phyloP scores from a whole-genome alignment of 2,113 vertebrate genomes.

The Pluvianellus socialis region DNA sequence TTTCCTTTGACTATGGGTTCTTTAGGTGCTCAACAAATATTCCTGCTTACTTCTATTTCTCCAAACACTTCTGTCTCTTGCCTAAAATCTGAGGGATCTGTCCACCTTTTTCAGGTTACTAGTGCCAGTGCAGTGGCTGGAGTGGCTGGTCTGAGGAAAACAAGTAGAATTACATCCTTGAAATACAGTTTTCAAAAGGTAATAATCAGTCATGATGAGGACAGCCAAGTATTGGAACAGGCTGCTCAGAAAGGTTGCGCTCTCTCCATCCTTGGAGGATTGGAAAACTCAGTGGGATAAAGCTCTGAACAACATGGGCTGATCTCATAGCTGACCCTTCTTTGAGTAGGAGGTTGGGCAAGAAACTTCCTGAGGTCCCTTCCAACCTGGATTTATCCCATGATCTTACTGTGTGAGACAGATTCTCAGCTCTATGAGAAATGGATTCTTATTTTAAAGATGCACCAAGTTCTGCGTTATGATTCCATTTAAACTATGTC shows the following conservation, averaged over 20 bases:
- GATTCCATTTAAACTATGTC: not conserved
- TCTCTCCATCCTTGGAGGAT: not conserved
- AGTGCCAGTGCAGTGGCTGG: not conserved
- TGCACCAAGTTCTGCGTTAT: not conserved
- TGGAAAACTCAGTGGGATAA: not conserved
- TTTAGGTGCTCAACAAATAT: not conserved
- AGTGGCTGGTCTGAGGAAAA: not conserved
- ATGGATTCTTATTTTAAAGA: not conserved
- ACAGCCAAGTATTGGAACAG: not conserved
- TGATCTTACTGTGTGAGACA: not conserved
- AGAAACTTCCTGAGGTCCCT: not conserved
- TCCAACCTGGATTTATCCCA: not conserved
- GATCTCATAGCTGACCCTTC: not conserved
- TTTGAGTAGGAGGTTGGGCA: not conserved
- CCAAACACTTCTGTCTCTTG: not conserved
- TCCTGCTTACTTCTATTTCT: not conserved
- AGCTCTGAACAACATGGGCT: not conserved
- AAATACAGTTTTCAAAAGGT: not conserved
- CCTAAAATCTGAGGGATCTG: not conserved
- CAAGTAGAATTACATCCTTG: not conserved
- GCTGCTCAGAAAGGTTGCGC: not conserved
- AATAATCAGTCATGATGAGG: accelerated
- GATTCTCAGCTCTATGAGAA: not conserved
- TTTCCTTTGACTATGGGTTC: not conserved
- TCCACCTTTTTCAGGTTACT: not conserved